phyloP scores from a whole-genome alignment of 2,888 invertebrate genomes.

The Heliconius erato region DNA sequence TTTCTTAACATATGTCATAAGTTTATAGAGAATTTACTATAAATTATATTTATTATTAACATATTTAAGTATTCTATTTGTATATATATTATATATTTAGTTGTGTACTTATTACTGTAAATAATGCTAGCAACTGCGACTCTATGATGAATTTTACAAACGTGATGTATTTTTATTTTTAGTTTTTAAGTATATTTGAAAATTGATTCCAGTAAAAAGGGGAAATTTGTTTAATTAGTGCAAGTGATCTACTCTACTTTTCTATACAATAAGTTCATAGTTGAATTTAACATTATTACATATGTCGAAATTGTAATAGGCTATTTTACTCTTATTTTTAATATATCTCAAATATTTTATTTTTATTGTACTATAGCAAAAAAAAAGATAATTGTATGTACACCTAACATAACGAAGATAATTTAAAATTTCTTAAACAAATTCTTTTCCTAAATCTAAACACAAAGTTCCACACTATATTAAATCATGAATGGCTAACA shows the following conservation, averaged over 20 bases:
- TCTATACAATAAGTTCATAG: background rate
- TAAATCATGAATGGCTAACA: too few species aligned
- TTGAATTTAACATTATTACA: too few species aligned
- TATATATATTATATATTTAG: slow-evolving; percentile 37
- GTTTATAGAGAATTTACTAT: too few species aligned
- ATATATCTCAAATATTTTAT: too few species aligned
- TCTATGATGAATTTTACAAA: slow-evolving; percentile 47
- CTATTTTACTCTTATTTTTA: too few species aligned
- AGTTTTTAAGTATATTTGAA: background rate
- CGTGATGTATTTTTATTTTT: slow-evolving; percentile 16
- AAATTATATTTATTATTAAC: background rate
- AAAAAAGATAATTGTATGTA: too few species aligned
- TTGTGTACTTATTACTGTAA: slow-evolving; percentile 48
- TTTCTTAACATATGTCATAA: too few species aligned
- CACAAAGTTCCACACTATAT: too few species aligned
- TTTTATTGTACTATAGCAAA: too few species aligned
- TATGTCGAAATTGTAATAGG: background rate
- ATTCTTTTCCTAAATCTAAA: too few species aligned
- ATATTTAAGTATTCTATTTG: slow-evolving; percentile 18
- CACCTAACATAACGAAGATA: too few species aligned
- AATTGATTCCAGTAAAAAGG: background rate
- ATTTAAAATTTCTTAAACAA: too few species aligned
- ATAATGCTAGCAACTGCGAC: slow-evolving; percentile 39
- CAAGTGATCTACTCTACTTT: background rate
- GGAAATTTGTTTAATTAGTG: background rate